These are phyloP conservation scores for Lynx canadensis DNA, from an alignment of 2,113 vertebrate species.

Conservation along the genomic window DNA sequence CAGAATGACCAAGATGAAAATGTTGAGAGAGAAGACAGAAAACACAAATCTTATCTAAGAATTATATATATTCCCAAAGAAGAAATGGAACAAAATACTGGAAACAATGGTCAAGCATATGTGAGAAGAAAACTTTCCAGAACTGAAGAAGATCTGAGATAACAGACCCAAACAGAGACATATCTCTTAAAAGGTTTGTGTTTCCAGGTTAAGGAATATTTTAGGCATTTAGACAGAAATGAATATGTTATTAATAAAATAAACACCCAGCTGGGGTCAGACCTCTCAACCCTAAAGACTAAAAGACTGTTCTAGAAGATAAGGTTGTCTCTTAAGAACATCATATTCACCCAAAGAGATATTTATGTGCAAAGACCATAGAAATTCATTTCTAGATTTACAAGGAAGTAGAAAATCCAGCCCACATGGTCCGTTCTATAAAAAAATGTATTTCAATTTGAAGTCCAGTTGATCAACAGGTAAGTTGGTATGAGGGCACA, in stretches of 20 bases:
- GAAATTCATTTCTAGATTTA: slow-evolving; percentile 26
- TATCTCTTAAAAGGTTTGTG: not conserved
- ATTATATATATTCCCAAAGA: not conserved
- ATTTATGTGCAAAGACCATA: not conserved
- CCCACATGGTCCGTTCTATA: not conserved
- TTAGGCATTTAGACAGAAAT: not conserved
- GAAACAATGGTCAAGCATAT: not conserved
- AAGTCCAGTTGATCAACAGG: not conserved
- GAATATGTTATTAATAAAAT: not conserved
- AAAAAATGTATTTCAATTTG: not conserved
- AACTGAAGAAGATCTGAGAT: not conserved
- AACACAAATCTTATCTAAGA: not conserved
- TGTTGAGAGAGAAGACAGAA: not conserved
- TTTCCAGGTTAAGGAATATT: not conserved
- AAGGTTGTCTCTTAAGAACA: not conserved
- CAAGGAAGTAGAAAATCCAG: not conserved
- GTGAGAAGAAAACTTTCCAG: not conserved
- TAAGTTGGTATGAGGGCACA: not conserved
- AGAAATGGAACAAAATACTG: not conserved
- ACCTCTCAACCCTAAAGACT: not conserved
- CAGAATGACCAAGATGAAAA: not conserved
- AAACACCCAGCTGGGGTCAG: not conserved
- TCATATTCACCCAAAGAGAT: not conserved
- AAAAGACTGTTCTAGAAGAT: not conserved
- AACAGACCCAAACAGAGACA: not conserved